phyloP scores from a whole-genome alignment of 2,113 vertebrate genomes.

The Corythornis cristatus region DNA sequence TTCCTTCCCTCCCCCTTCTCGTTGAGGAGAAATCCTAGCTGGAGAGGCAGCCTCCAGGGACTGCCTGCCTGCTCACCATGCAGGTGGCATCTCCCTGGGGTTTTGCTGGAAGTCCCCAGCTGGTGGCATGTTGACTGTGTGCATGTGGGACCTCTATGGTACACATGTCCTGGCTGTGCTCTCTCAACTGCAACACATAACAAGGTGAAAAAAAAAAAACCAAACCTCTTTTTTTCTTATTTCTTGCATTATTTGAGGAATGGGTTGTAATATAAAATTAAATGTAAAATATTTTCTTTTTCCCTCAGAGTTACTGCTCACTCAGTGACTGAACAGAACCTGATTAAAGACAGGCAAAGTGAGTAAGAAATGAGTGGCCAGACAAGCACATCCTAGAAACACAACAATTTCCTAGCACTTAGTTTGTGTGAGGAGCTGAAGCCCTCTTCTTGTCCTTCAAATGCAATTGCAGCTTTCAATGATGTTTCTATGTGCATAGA shows the following conservation, averaged over 20 bases:
- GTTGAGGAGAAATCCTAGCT: background rate
- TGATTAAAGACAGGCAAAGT: slow-evolving; percentile 2
- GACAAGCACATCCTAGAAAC: background rate
- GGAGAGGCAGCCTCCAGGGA: background rate
- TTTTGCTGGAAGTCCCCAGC: slow-evolving; percentile 28
- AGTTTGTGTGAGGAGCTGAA: background rate
- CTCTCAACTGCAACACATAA: accelerated
- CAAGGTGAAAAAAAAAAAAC: background rate
- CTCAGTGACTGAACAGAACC: background rate
- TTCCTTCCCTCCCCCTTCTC: background rate
- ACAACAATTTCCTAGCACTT: slow-evolving; percentile 7
- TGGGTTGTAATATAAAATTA: background rate
- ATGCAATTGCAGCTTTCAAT: slow-evolving; percentile 2
- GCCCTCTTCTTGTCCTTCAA: slow-evolving; percentile 43
- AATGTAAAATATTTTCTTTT: background rate
- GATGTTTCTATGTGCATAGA: background rate
- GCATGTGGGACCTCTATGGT: background rate
- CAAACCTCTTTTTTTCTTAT: background rate
- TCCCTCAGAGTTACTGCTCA: background rate
- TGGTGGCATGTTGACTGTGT: background rate
- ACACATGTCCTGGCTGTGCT: accelerated
- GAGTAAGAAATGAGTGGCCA: slow-evolving; percentile 28
- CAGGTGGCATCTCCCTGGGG: slow-evolving; percentile 49
- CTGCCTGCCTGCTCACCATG: slow-evolving; percentile 60
- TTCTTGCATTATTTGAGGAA: background rate